phyloP scores from a whole-genome alignment of 2,888 invertebrate genomes.

The Tiliacea citrago region DNA sequence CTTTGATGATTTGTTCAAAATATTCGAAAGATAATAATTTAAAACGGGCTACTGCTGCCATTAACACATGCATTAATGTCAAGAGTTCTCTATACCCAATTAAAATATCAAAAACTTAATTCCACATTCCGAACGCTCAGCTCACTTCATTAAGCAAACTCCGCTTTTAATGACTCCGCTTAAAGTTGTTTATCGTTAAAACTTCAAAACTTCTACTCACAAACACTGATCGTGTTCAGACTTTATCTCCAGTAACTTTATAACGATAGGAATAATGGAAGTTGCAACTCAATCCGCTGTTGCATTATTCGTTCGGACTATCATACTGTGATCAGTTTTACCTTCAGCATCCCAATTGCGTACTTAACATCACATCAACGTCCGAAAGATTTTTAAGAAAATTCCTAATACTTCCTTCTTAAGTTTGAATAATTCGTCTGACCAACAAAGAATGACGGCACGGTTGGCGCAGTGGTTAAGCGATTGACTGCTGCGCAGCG shows the following conservation, averaged over 20 bases:
- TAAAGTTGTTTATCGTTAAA: slow-evolving; percentile 57
- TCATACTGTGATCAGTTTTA: neutral
- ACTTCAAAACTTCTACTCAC: slow-evolving; percentile 57
- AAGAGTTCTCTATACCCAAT: neutral
- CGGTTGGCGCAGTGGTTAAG: too few relatives aligned
- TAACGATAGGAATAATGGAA: slow-evolving; percentile 45
- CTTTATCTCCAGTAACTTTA: slow-evolving; percentile 47
- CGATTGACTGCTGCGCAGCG: too few relatives aligned
- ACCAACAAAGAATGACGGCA: neutral
- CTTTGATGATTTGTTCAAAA: neutral
- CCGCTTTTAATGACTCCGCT: slow-evolving; percentile 52
- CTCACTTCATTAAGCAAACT: slow-evolving; percentile 46
- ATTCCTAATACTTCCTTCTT: neutral
- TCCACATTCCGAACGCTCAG: slow-evolving; percentile 27
- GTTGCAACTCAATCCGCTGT: slow-evolving; percentile 28
- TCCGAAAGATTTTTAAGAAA: neutral
- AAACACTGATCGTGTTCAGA: slow-evolving; percentile 49
- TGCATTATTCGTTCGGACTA: slow-evolving; percentile 24
- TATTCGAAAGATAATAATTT: neutral
- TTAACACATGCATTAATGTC: neutral
- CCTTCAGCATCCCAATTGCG: too few relatives aligned
- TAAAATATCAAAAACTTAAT: slow-evolving; percentile 9
- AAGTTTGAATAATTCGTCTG: neutral
- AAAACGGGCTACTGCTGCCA: neutral
- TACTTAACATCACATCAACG: too few relatives aligned